Percentiles rank a stretch among this genome's conserved stretches.
Conservation (phyloP, 2,888 invertebrate genomes). For the Silvanus unidentatus region DNA sequence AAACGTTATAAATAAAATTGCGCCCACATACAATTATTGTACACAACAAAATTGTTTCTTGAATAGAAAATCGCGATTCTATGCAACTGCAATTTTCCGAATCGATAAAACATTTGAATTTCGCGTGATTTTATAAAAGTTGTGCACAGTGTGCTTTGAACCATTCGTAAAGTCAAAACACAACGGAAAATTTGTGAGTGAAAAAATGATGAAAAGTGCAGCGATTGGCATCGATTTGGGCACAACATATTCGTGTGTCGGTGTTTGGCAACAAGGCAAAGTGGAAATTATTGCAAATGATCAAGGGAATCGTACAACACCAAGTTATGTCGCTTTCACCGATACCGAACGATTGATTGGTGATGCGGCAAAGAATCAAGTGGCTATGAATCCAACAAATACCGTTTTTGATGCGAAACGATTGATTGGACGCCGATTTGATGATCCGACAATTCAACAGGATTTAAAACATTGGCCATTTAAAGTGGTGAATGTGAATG, state of each 20-base stretch:
- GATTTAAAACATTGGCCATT: constrained; percentile 86
- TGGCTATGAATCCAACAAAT: constrained; percentile 66
- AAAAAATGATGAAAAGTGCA: constrained; percentile 28
- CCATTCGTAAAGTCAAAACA: too few relatives aligned
- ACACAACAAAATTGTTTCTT: too few relatives aligned
- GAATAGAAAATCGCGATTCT: too few relatives aligned
- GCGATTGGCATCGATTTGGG: constrained; percentile 59
- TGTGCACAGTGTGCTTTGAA: too few relatives aligned
- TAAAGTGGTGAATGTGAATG: constrained; percentile 58
- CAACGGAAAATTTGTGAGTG: too few relatives aligned
- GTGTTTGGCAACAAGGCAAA: constrained; percentile 74
- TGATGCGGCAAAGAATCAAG: constrained; percentile 83
- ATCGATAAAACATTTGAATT: too few relatives aligned
- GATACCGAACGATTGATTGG: constrained; percentile 79
- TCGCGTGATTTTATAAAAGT: too few relatives aligned
- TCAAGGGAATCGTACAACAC: constrained; percentile 82
- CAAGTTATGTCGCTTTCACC: constrained; percentile 82
- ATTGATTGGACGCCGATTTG: constrained; percentile 72
- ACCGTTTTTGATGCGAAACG: constrained; percentile 70
- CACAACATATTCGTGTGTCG: constrained; percentile 80
- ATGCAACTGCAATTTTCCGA: too few relatives aligned
- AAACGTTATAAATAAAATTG: constrained; percentile 8
- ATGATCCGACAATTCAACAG: constrained; percentile 66
- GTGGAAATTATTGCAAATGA: constrained; percentile 86
- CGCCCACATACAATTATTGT: neutral